Base-by-base conservation (phyloP, 1,140 invertebrate species). In the Agrypnia vestita region DNA sequence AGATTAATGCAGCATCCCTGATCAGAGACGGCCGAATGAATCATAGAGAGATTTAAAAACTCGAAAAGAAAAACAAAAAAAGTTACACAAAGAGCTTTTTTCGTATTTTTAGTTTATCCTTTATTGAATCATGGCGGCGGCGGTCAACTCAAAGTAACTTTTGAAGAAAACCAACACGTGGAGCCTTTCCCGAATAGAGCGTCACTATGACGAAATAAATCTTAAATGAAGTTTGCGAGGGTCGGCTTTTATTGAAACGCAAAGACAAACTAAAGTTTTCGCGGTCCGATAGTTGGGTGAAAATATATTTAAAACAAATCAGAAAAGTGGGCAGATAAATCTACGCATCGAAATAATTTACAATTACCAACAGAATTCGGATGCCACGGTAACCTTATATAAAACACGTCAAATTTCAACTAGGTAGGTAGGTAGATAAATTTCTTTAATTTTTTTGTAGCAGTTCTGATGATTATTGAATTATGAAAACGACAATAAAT, bases 231-330 rank as follows among this genome's bases (percentile, higher is more conserved):
- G 55, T 59, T 59, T 15, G 8, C 21, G 21, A 15, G 55, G 21
- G 55, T 59, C 21, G 17, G 21, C 17, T 59, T 59, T 59, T 59
- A 59, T 59, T 59, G 55, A 59, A 59, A 59, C 21, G 55, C 15
- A 59, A 59, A 59, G 55, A 19, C n/a, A 56, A 59, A 59, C 55
- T 10, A 59, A 59, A 59, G 55, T 59, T 15, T 35, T 19, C 55
- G 11, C 17, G 55, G 55, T 35, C 6, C 25, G 25, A 35, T 35
- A 35, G 6, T 3, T 35, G 25, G 25, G 25, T 35, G 25, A 35
- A 6, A 35, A 35, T 35, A 35, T 35, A 35, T 35, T 35, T 35
- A 35, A 35, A 35, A 35, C 6, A 35, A 35, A 35, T 35, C 6
- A 35, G 25, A 35, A 35, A 35, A 6, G 6, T 6, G 25, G 1